Evolutionary conservation across 1,140 invertebrate species (phyloP), one percentile per base, ranked within the genome.

Genomic region (Drosophila equinoxialis): DNA sequence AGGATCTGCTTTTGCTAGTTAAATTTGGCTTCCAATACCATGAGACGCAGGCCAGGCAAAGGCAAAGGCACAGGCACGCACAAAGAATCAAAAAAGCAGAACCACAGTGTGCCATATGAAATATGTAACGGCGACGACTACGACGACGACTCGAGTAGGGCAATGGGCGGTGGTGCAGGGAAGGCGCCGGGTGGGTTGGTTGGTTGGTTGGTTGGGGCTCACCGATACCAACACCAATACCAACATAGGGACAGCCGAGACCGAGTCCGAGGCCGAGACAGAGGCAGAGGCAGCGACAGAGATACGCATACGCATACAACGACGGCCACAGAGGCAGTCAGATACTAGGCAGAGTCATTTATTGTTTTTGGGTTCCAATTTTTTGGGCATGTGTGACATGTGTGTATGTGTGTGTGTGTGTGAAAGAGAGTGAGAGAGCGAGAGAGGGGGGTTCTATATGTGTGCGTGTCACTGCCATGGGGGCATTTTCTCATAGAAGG

Each of bases 31-130:
- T 55, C 48, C 72, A 75, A 14, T 48, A 17, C 45, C 45, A 48
- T 26, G 23, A 26, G 23, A 26, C 23, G 3, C 23, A 26, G 23
- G 23, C 23, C 2, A 26, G 23, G 23, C n/a, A 10, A 8, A 51
- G 45, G 45, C 41, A 39, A 1, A 39, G 37, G 37, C 11, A 39
- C 7, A 39, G 37, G 45, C 68, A 66, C 51, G 75, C 61, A 68
- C 58, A 33, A 14, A 60, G 33, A 58, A 62, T 45, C 62, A 33
- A 58, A 65, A 57, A 83, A 65, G 57, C 80, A 71, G 68, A 71
- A 75, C 66, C 63, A 55, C 74, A 77, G 78, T 85, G 81, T 86
- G 82, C 78, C 66, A 72, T 85, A 86, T 85, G 81, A 84, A 84
- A 84, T 74, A 80, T 85, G 78, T 85, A 85, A 85, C 82, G 81